Conservation (phyloP, 2,797 vertebrate genomes). For the Molothrus aeneus region DNA sequence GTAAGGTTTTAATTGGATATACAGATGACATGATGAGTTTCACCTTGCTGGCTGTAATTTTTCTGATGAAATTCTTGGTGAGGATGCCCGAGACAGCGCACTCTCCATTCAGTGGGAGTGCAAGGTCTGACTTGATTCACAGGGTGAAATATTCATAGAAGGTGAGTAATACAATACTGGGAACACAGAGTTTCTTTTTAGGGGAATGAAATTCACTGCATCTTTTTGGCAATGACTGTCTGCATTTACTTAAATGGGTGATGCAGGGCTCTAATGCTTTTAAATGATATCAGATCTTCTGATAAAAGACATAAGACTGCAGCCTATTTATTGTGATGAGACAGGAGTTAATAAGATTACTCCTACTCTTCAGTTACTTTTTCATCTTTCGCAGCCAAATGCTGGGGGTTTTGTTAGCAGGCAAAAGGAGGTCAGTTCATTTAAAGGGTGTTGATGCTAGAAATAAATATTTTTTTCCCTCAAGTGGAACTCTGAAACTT, state of each 20-base stretch:
- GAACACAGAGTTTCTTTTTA: constrained; percentile 57
- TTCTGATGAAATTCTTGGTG: constrained; percentile 2
- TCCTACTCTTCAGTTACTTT: constrained; percentile 66
- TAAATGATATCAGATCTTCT: constrained; percentile 65
- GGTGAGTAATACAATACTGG: constrained; percentile 58
- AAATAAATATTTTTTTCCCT: constrained; percentile 46
- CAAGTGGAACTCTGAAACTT: constrained; percentile 28
- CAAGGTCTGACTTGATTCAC: constrained; percentile 34
- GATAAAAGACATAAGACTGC: constrained; percentile 68
- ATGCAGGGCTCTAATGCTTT: constrained; percentile 64
- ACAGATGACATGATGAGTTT: constrained; percentile 29
- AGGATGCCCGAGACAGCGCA: neutral
- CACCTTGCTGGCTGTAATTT: constrained; percentile 38
- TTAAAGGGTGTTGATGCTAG: constrained; percentile 47
- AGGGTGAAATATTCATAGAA: constrained; percentile 47
- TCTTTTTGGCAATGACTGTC: constrained; percentile 57
- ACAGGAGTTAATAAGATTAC: constrained; percentile 73
- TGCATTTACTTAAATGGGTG: constrained; percentile 68
- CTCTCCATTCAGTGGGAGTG: constrained; percentile 1
- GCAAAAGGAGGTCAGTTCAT: constrained; percentile 56
- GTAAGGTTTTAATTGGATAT: constrained; percentile 26
- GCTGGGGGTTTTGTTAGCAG: constrained; percentile 30
- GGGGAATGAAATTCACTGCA: constrained; percentile 59
- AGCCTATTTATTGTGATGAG: constrained; percentile 70
- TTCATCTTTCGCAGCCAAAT: constrained; percentile 68